Evolutionary conservation across 2,888 invertebrate species (phyloP).

Genomic region (Pseudanteris insignis): DNA sequence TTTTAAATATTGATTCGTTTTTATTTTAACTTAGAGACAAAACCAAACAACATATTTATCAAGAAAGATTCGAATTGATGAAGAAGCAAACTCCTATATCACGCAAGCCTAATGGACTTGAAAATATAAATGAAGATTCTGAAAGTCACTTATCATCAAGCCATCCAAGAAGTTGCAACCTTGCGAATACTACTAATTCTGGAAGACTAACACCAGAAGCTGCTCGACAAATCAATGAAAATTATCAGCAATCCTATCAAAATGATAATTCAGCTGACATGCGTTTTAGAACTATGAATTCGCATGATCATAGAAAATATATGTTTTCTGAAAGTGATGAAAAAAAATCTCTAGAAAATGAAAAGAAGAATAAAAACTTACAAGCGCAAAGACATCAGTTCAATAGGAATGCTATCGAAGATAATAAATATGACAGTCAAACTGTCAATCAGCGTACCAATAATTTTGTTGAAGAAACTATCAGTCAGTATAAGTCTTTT

Average conservation of each 20-base stretch:
- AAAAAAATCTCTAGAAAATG: too few species aligned
- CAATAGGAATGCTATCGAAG: too few species aligned
- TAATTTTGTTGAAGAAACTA: too few species aligned
- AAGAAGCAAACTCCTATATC: constrained; percentile 52
- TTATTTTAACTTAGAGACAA: constrained; percentile 23
- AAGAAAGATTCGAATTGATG: constrained; percentile 28
- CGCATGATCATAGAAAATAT: constrained; percentile 19
- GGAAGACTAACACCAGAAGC: constrained; percentile 15
- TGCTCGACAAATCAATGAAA: constrained; percentile 3
- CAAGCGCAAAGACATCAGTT: too few species aligned
- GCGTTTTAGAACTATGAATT: constrained; percentile 21
- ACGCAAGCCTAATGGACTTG: constrained; percentile 52
- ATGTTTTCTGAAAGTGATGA: neutral
- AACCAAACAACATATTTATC: constrained; percentile 15
- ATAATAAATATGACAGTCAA: too few species aligned
- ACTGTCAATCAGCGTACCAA: too few species aligned
- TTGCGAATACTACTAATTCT: constrained; percentile 9
- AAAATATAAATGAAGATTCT: constrained; percentile 62
- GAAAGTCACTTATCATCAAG: constrained; percentile 61
- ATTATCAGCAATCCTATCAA: constrained; percentile 1
- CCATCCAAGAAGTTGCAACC: constrained; percentile 56
- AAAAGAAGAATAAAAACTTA: too few species aligned
- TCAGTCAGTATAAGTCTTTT: too few species aligned
- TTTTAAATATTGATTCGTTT: neutral
- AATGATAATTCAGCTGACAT: constrained; percentile 6